Evolutionary conservation across 2,888 invertebrate species (phyloP).

Genomic region (Watsonalla cultraria): DNA sequence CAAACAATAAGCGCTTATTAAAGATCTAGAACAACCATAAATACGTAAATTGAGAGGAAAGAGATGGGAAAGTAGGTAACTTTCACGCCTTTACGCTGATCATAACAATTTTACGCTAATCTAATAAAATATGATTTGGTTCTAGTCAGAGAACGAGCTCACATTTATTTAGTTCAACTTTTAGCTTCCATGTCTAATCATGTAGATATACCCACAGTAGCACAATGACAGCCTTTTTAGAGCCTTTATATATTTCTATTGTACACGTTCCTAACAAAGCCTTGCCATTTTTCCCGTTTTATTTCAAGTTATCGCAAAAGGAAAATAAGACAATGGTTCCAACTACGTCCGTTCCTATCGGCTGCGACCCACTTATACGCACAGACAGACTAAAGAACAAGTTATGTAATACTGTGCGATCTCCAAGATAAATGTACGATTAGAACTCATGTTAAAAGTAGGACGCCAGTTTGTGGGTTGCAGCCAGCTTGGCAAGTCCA

Average conservation of each 20-base stretch:
- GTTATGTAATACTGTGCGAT: neutral
- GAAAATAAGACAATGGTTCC: constrained; percentile 6
- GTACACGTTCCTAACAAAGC: no score
- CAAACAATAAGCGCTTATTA: neutral
- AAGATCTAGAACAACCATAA: neutral
- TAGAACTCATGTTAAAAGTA: constrained; percentile 1
- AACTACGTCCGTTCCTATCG: constrained; percentile 2
- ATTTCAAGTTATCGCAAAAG: neutral
- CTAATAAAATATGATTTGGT: neutral
- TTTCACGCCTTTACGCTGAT: neutral
- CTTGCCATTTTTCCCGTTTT: neutral
- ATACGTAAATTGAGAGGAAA: neutral
- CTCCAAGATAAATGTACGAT: neutral
- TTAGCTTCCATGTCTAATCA: no score
- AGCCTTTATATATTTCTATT: no score
- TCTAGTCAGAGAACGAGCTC: no score
- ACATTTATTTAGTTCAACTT: no score
- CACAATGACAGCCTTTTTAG: no score
- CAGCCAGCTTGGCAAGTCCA: neutral
- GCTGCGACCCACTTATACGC: neutral
- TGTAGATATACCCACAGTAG: no score
- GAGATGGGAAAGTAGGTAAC: neutral
- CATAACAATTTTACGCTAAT: neutral
- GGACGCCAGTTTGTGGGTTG: neutral
- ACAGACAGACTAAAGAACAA: neutral